Evolutionary conservation across 2,888 invertebrate genomes (phyloP), one percentile per base, ranked within the genome.

Genomic region (Epirrita christyi): DNA sequence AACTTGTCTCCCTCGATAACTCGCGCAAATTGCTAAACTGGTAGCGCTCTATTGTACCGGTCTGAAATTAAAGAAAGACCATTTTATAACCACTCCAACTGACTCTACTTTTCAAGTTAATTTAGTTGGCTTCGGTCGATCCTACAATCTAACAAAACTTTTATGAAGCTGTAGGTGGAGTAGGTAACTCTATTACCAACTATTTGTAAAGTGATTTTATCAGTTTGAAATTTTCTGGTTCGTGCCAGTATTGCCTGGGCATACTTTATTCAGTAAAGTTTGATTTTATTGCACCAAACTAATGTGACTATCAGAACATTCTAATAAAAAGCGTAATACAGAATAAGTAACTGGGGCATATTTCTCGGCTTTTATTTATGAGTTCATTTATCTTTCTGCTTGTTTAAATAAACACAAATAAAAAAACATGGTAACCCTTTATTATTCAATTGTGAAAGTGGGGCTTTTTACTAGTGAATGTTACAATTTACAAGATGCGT

Each of bases 51-150:
- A 80, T 80, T 83, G 77, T 80, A 75, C 71, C 67, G 65, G 70
- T 72, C 71, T 73, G 72, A 76, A 78, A 83, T 83, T 78, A 80
- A 76, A 82, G 77, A 78, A 80, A 84, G 76, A 81, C 77, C 73
- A 81, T 85, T 83, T 82, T 75, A 75, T 67, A 72, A 72, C 71
- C 75, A 76, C 72, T 83, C 73, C 61, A 63, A 62, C 68, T 68
- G 68, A 69, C 67, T 64, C 68, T 70, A 70, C 71, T 70, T 76
- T 72, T 66, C 66, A 72, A 75, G 67, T 72, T 75, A 70, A 78
- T 76, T 72, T 80, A 76, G 78, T 74, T 78, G 73, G 70, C 70
- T 73, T 65, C 61, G 60, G 68, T 62, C 36, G 50, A 57, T 58
- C 64, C 67, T 52, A 61, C 53, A 68, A 64, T 70, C 43, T 61